Base-by-base conservation (phyloP, 2,888 invertebrate genomes). In the Perdita meconis region DNA sequence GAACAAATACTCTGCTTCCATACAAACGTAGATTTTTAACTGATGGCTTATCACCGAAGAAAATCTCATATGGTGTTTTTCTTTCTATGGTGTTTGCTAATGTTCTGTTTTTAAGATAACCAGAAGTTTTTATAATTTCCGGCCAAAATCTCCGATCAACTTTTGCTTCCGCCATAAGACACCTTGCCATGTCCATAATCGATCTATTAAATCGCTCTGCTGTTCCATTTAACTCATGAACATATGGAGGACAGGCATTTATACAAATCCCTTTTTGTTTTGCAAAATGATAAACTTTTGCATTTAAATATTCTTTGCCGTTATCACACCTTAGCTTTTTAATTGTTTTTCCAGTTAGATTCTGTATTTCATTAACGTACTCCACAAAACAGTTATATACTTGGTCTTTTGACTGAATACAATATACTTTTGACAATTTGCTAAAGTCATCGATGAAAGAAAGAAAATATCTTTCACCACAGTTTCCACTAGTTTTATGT, bases 1-100 rank as follows among this genome's bases (percentile, higher is more conserved):
- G 22, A n/a, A 55, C 42, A 64, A 42, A 64, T 16, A 66, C 66
- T 47, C 3, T 40, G 44, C 66, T 66, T 12, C 68, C 68, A 30
- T 68, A 68, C 12, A 55, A 34, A 2, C 38, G 22, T 42, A 68
- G 47, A 60, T 68, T 13, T 55, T 34, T 19, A 19, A 60, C 42
- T 30, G 40, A 55, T 16, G 69, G 61, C n/a, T 26, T 69, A 24
- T 38, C 47, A 22, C 10, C 22, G 16, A 47, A 47, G 22, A 47
- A 47, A 22, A 30, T 30, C 22, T 30, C 30, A n/a, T 53, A 30
- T n/a, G 53, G 53, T 1, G 53, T 53, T 53, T 53, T 34, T n/a
- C 22, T 26, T 13, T 53, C 30, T 12, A 30, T 5, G 5, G 53
- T 53, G n/a, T 53, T 53, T 16, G 53, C 13, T n/a, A 30, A 30